phyloP scores from a whole-genome alignment of 2,113 vertebrate genomes.

The Rhinichthys klamathensis region DNA sequence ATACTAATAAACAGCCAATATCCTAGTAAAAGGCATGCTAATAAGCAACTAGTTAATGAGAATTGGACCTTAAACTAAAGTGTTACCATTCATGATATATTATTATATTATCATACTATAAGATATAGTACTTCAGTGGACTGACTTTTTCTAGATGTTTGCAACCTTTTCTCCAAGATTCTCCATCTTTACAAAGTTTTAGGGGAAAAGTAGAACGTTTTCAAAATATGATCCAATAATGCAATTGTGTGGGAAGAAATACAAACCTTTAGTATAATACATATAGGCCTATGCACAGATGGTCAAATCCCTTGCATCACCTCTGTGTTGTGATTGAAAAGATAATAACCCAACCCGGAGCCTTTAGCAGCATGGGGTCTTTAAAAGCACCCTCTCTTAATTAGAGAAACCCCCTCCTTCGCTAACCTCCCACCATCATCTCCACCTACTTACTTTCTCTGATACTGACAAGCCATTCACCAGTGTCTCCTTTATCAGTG shows the following conservation, averaged over 20 bases:
- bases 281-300: neutral
- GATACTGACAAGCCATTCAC: conserved; percentile 25
- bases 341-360: conserved; percentile 33
- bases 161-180: too few relatives aligned
- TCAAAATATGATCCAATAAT: neutral
- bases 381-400: conserved; percentile 17
- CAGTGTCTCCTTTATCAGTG: conserved; percentile 2
- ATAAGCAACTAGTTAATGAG: too few relatives aligned
- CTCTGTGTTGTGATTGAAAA: conserved; percentile 9
- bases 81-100: neutral
- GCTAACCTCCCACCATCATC: neutral
- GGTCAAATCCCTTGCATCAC: neutral
- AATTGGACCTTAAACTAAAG: neutral
- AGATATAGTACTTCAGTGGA: neutral
- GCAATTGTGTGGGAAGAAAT: neutral
- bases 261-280: neutral
- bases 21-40: too few relatives aligned
- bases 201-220: neutral
- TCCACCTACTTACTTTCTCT: conserved; percentile 28
- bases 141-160: neutral
- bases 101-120: neutral
- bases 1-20: too few relatives aligned
- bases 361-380: conserved; percentile 17
- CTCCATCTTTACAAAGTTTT: neutral
- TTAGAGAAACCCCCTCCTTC: conserved; percentile 5